These are phyloP conservation scores for Nephrotoma appendiculata DNA, from an alignment of 2,888 invertebrate species.

Conservation along the genomic window DNA sequence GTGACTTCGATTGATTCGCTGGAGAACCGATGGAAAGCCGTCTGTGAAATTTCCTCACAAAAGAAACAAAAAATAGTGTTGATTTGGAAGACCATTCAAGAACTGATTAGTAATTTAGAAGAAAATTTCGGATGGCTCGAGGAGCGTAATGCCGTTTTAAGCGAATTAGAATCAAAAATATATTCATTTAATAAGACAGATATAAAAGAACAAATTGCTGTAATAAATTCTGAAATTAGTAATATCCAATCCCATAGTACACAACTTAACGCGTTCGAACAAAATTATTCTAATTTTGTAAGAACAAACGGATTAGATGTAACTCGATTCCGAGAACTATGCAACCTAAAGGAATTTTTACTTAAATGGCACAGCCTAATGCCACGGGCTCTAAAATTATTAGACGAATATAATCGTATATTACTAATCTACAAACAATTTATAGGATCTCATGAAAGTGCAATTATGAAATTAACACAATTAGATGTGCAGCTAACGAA, in stretches of 20 bases:
- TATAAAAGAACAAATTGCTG: slow-evolving; percentile 40
- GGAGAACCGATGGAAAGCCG: slow-evolving; percentile 65
- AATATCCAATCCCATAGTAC: slow-evolving; percentile 40
- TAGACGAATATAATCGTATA: slow-evolving; percentile 41
- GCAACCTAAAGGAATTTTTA: slow-evolving; percentile 40
- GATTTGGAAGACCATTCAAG: slow-evolving; percentile 44
- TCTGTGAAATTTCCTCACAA: slow-evolving; percentile 57
- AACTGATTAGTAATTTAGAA: slow-evolving; percentile 38
- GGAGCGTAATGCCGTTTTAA: slow-evolving; percentile 45
- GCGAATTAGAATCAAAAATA: slow-evolving; percentile 42
- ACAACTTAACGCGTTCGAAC: slow-evolving; percentile 48
- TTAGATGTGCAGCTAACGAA: slow-evolving; percentile 59
- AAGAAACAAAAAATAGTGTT: slow-evolving; percentile 50
- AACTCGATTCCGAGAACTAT: slow-evolving; percentile 48
- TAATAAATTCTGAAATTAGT: slow-evolving; percentile 37
- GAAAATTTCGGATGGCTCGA: slow-evolving; percentile 47
- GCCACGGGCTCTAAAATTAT: slow-evolving; percentile 41
- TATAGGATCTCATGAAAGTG: slow-evolving; percentile 52
- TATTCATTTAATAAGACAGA: slow-evolving; percentile 41
- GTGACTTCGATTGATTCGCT: slow-evolving; percentile 51
- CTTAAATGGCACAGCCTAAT: slow-evolving; percentile 51
- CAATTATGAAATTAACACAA: slow-evolving; percentile 53
- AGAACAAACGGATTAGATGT: slow-evolving; percentile 53
- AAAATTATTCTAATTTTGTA: slow-evolving; percentile 52
- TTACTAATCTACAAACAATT: slow-evolving; percentile 51